Conservation (phyloP, 2,113 vertebrate species). For the Lipotes vexillifer region DNA sequence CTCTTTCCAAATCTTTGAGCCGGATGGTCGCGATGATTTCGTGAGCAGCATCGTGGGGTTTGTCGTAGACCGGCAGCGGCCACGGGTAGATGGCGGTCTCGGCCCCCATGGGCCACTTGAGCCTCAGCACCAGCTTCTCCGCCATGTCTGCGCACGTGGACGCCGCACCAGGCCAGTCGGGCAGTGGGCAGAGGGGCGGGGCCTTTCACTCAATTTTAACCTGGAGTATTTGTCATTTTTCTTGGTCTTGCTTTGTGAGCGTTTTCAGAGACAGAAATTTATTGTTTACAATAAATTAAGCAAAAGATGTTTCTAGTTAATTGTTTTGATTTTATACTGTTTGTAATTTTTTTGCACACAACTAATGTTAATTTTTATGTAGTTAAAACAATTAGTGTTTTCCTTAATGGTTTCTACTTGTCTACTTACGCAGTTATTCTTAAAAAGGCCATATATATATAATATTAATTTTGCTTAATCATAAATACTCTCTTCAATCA, state of each 20-base stretch:
- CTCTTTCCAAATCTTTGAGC: no score
- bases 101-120: conserved; percentile 97
- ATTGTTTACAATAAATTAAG: not conserved
- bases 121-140: conserved; percentile 97
- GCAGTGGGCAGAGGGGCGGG: conserved; percentile 70
- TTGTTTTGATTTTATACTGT: not conserved
- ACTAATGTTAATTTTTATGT: not conserved
- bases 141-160: conserved; percentile 87
- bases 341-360: not conserved
- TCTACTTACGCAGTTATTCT: not conserved
- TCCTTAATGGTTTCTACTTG: not conserved
- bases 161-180: conserved; percentile 76
- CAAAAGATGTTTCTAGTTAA: not conserved
- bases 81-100: conserved; percentile 96
- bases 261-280: not conserved
- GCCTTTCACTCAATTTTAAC: not conserved
- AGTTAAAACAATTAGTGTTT: not conserved
- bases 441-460: not conserved
- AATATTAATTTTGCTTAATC: not conserved
- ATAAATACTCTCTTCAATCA: not conserved
- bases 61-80: conserved; percentile 93
- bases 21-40: no score
- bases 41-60: no score
- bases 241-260: not conserved
- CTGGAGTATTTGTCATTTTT: not conserved